phyloP scores from a whole-genome alignment of 2,888 invertebrate species.

The Drosophila cognata region DNA sequence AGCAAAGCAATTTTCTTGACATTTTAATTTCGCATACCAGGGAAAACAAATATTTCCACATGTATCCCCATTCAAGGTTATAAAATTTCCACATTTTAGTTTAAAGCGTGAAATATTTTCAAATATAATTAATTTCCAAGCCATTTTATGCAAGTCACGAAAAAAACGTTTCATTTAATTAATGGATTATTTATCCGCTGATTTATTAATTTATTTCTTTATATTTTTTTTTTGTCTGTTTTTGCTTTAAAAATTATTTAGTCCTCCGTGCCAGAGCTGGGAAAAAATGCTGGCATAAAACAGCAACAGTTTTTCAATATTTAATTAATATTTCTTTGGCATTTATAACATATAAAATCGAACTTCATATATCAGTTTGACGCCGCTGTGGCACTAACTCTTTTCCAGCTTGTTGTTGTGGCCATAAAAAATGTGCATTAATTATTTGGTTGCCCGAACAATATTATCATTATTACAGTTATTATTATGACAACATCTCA shows the following conservation, averaged over 20 bases:
- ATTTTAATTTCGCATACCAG: constrained; percentile 24
- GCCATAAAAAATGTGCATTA: constrained; percentile 36
- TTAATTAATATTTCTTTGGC: constrained; percentile 40
- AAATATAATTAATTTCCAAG: neutral
- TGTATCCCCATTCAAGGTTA: neutral
- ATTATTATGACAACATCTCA: constrained; percentile 70
- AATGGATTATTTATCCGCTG: constrained; percentile 17
- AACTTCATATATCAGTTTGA: constrained; percentile 65
- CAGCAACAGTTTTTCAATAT: constrained; percentile 24
- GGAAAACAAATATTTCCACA: neutral
- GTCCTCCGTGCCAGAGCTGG: constrained; percentile 13
- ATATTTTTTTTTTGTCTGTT: neutral
- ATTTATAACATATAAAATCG: constrained; percentile 50
- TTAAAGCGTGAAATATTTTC: neutral
- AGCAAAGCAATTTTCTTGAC: constrained; percentile 10
- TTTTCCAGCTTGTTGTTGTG: neutral
- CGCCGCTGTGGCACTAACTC: neutral
- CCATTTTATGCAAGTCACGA: constrained; percentile 3
- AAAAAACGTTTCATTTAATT: constrained; percentile 26
- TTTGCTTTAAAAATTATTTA: constrained; percentile 16
- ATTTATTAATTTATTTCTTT: constrained; percentile 1
- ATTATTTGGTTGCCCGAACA: constrained; percentile 45
- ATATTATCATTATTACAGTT: constrained; percentile 43
- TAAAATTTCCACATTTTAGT: neutral
- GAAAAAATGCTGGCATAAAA: constrained; percentile 6